These are phyloP conservation scores for Chelmon rostratus DNA, from an alignment of 2,797 vertebrate species.

Conservation along the genomic window DNA sequence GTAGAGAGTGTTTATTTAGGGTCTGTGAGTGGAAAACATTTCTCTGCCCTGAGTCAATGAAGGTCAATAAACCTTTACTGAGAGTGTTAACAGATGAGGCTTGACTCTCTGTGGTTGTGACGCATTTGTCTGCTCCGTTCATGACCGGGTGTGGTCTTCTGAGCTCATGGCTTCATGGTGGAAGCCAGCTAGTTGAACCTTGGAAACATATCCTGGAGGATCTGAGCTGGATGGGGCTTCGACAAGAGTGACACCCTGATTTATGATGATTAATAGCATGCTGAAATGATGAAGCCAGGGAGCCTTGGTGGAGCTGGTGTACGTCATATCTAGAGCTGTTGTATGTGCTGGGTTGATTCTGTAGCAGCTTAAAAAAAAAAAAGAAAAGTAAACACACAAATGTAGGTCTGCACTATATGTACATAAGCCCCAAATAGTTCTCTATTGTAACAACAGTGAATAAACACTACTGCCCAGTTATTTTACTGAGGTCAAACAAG, in stretches of 20 bases:
- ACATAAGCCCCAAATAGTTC: not conserved
- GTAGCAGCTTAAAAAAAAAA: conserved; percentile 19
- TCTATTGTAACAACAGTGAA: not conserved
- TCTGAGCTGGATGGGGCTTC: conserved; percentile 17
- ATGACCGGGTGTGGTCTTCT: conserved; percentile 44
- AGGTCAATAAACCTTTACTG: conserved; percentile 4
- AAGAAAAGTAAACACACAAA: conserved; percentile 15
- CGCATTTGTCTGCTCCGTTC: conserved; percentile 19
- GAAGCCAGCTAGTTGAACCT: conserved; percentile 34
- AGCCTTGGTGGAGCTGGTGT: conserved; percentile 43
- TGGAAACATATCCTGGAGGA: conserved; percentile 38
- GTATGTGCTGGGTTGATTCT: conserved; percentile 5
- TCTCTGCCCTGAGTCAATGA: conserved; percentile 7
- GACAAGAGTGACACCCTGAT: conserved; percentile 49
- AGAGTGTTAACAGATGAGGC: conserved; percentile 35
- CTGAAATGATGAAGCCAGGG: conserved; percentile 34
- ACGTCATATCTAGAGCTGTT: conserved; percentile 30
- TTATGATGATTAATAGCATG: conserved; percentile 60
- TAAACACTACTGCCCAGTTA: not conserved
- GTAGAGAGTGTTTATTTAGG: not conserved
- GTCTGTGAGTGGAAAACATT: not conserved
- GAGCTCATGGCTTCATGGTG: conserved; percentile 44
- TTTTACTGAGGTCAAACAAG: conserved; percentile 23
- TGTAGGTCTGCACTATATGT: not conserved
- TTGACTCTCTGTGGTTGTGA: conserved; percentile 24